A percentile compares a stretch with the other conserved stretches of the same genome.
Evolutionary conservation across 2,797 vertebrate species (phyloP).

Genomic region (Brotogeris chrysoptera): DNA sequence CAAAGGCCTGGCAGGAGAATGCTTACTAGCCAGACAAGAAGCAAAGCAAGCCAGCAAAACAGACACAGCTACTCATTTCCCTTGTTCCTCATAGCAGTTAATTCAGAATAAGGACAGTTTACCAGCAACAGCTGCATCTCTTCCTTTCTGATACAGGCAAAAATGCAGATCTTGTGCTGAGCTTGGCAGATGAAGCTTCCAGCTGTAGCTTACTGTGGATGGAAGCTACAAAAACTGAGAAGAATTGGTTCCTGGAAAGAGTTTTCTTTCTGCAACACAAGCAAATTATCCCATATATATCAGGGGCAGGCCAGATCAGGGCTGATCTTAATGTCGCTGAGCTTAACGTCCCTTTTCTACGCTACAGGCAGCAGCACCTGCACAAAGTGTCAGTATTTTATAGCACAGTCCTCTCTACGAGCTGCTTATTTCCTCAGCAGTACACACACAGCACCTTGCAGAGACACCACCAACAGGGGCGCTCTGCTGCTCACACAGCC

Average conservation of each 20-base stretch:
- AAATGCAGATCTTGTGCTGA: not conserved
- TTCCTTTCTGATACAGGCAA: not conserved
- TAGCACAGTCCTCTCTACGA: not conserved
- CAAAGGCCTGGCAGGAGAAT: not conserved
- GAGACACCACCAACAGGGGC: not conserved
- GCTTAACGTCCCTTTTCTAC: not conserved
- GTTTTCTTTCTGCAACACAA: not conserved
- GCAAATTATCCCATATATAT: not conserved
- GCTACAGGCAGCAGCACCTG: not conserved
- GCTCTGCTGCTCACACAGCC: not conserved
- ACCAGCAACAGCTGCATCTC: not conserved
- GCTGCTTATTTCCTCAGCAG: not conserved
- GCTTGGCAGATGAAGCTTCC: not conserved
- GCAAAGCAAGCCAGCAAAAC: not conserved
- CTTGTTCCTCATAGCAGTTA: not conserved
- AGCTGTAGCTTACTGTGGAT: not conserved
- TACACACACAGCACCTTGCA: not conserved
- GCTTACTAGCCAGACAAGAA: not conserved
- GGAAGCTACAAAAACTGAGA: not conserved
- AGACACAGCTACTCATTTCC: not conserved
- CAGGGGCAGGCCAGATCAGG: not conserved
- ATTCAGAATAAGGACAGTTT: not conserved
- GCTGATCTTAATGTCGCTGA: too few relatives aligned
- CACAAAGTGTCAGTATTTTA: not conserved
- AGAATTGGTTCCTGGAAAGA: not conserved